Conservation (phyloP, 2,797 vertebrate genomes). For the Eupleurogrammus muticus region DNA sequence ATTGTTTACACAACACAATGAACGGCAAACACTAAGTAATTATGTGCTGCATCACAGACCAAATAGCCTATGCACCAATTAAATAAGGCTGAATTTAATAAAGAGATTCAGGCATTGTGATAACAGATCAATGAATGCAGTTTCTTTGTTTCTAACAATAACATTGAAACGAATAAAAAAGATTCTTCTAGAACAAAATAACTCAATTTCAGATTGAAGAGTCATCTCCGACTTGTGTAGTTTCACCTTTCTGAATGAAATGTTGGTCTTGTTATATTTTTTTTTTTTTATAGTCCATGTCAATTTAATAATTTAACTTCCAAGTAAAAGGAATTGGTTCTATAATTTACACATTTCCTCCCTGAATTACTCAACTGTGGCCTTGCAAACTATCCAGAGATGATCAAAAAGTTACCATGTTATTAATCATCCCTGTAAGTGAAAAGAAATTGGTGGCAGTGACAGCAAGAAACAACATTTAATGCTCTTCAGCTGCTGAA, state of each 20-base stretch:
- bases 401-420: not conserved
- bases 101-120: not conserved
- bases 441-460: not conserved
- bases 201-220: not conserved
- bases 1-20: not conserved
- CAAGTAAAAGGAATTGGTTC: too few relatives aligned
- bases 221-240: not conserved
- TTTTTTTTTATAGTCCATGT: too few relatives aligned
- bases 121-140: not conserved
- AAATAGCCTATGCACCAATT: not conserved
- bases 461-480: not conserved
- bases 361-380: not conserved
- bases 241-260: not conserved
- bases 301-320: too few relatives aligned
- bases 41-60: not conserved
- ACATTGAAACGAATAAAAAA: not conserved
- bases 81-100: not conserved
- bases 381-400: not conserved
- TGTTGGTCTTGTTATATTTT: too few relatives aligned
- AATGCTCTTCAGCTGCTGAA: not conserved
- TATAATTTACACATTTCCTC: not conserved
- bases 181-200: not conserved
- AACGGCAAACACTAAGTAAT: not conserved
- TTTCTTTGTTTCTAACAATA: not conserved
- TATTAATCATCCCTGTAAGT: not conserved